phyloP scores from a whole-genome alignment of 2,797 vertebrate genomes.

The Sitta carolinensis region DNA sequence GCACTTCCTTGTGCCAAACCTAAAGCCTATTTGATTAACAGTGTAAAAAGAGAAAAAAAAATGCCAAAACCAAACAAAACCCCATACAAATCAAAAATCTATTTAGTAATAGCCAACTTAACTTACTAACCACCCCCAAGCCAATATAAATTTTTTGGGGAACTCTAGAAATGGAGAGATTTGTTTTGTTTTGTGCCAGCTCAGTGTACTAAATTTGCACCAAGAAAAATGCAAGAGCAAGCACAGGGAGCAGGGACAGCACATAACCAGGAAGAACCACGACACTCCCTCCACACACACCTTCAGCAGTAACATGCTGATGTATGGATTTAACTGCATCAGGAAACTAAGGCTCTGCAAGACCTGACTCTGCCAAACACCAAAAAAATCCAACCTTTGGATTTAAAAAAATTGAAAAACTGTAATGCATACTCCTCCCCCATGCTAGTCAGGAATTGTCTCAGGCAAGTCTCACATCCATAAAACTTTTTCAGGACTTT shows the following conservation, averaged over 20 bases:
- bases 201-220: background rate
- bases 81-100: background rate
- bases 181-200: background rate
- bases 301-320: background rate
- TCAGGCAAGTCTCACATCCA: background rate
- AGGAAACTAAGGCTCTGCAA: background rate
- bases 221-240: background rate
- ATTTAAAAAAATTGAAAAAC: background rate
- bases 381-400: background rate
- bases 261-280: background rate
- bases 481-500: background rate
- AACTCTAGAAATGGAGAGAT: background rate
- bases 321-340: background rate
- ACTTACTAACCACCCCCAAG: background rate
- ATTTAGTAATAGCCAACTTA: background rate
- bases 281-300: rapidly evolving
- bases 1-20: background rate
- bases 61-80: background rate
- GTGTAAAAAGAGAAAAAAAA: background rate
- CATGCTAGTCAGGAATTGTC: background rate
- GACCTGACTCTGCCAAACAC: background rate
- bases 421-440: background rate
- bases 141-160: background rate
- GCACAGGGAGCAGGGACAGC: background rate
- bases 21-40: background rate